Conservation (phyloP, 2,113 vertebrate genomes). For the Empidonax alnorum region DNA sequence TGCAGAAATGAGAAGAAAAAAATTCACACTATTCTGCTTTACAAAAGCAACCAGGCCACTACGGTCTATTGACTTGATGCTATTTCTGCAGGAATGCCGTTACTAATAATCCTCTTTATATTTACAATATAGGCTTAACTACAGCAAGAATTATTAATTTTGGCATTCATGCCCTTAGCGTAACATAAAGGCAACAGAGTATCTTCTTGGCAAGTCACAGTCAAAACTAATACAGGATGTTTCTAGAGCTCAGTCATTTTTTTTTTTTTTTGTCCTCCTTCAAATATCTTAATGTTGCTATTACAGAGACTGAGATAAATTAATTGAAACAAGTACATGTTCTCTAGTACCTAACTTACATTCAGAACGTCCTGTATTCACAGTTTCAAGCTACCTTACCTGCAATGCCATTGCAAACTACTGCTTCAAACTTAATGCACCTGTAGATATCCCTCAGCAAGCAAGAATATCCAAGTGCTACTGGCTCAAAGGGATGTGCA, state of each 20-base stretch:
- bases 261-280: neutral
- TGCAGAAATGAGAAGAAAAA: constrained; percentile 58
- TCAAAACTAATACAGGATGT: constrained; percentile 63
- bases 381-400: constrained; percentile 48
- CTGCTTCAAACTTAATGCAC: neutral
- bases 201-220: constrained; percentile 72
- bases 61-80: constrained; percentile 76
- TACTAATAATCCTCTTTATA: constrained; percentile 67
- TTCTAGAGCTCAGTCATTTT: constrained; percentile 48
- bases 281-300: constrained; percentile 8
- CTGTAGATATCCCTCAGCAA: neutral
- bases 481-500: neutral
- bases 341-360: constrained; percentile 50
- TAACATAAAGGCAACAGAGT: constrained; percentile 75
- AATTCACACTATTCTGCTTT: constrained; percentile 72
- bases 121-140: constrained; percentile 73
- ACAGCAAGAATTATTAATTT: constrained; percentile 64
- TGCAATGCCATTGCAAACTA: neutral
- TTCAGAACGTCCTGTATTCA: constrained; percentile 61
- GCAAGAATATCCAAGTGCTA: neutral
- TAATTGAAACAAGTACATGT: neutral
- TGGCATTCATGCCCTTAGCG: constrained; percentile 72
- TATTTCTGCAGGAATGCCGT: constrained; percentile 71
- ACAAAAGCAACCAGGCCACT: constrained; percentile 82
- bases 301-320: constrained; percentile 32